Evolutionary conservation across 2,888 invertebrate genomes (phyloP), one percentile per base, ranked within the genome.

Genomic region (Lissocephala sabroskyi): DNA sequence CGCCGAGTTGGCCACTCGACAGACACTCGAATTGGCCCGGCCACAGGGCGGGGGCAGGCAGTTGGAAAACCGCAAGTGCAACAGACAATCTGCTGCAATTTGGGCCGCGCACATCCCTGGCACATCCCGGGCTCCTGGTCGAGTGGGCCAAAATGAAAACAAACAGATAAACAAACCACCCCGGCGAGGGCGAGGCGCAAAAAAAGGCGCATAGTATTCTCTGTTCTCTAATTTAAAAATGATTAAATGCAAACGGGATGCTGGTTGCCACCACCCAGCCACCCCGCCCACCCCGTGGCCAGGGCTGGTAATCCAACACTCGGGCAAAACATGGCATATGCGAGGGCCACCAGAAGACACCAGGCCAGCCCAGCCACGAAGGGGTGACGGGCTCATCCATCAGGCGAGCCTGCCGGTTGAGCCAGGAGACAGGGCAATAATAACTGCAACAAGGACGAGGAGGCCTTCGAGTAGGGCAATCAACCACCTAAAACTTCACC

Each of bases 171-270:
- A 70, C 73, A 77, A 73, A 62, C 59, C 59, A 59, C 46, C 56
- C 61, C 51, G 18, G 41, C 13, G 30, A 13, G 14, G 10, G 33
- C 33, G 28, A 40, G 30, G 35, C 26, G 17, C 32, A 48, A 41
- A 52, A 71, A 70, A 68, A 68, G 75, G 56, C 60, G 57, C 62
- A 75, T 66, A 59, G 62, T n/a, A n/a, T n/a, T n/a, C n/a, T n/a
- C n/a, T n/a, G n/a, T 60, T 63, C 62, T 73, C 70, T 76, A 76
- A 77, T 77, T 77, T 77, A 76, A 77, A 77, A 77, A 77, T 77
- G 80, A 77, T 77, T 79, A 79, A 77, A 80, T 53, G 65, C 76
- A 51, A 57, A 57, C 53, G 53, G 46, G 41, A 33, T 40, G 26
- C n/a, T n/a, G n/a, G n/a, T n/a, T n/a, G n/a, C n/a, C n/a, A n/a